Percentiles rank a stretch among this genome's conserved stretches.
phyloP scores from a whole-genome alignment of 1,140 invertebrate species.

The Aphelinus atriplicis region DNA sequence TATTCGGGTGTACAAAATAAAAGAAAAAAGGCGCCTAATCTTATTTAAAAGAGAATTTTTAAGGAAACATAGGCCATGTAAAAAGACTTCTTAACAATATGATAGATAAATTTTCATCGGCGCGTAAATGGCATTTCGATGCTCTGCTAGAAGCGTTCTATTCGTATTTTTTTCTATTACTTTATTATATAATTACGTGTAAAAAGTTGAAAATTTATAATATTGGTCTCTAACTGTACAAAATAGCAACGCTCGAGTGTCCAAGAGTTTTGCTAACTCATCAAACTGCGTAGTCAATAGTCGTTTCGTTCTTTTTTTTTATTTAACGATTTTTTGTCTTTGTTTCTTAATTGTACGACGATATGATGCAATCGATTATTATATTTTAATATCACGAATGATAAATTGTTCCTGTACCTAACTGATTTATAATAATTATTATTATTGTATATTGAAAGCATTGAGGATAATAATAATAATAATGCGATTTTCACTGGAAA shows the following conservation, averaged over 20 bases:
- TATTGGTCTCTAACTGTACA: constrained; percentile 14
- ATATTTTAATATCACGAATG: constrained; percentile 57
- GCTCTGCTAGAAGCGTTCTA: neutral
- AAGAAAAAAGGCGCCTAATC: constrained; percentile 18
- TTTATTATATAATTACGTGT: neutral
- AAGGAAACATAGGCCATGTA: constrained; percentile 16
- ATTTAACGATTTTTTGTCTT: constrained; percentile 32
- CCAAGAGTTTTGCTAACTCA: constrained; percentile 1
- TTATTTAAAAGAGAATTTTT: constrained; percentile 34
- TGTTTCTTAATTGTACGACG: constrained; percentile 43
- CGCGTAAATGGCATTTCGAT: too few species aligned
- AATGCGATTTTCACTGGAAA: constrained; percentile 64
- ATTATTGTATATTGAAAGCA: constrained; percentile 65
- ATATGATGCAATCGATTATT: constrained; percentile 44
- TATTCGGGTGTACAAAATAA: constrained; percentile 13
- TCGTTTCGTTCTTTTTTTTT: constrained; percentile 28
- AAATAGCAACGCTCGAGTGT: constrained; percentile 24
- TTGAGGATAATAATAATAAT: constrained; percentile 57
- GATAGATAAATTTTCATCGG: neutral
- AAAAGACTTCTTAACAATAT: constrained; percentile 29
- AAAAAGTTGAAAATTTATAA: neutral
- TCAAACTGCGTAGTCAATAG: constrained; percentile 11
- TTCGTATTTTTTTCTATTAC: neutral
- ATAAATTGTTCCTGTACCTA: constrained; percentile 65
- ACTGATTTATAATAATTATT: constrained; percentile 58